These are phyloP conservation scores for Ophion costatus DNA, from an alignment of 2,888 invertebrate genomes.

Conservation along the genomic window DNA sequence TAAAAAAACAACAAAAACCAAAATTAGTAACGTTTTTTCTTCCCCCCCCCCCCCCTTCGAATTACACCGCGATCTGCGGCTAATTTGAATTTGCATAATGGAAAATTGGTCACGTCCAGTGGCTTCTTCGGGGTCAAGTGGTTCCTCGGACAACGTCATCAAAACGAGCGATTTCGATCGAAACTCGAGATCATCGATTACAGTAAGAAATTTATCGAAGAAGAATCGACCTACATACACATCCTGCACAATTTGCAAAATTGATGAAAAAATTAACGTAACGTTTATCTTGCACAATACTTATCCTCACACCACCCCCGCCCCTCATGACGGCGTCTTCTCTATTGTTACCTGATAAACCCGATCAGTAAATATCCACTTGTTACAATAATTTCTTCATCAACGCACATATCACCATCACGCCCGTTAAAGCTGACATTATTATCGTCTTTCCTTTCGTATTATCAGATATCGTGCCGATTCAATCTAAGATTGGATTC, in stretches of 20 bases:
- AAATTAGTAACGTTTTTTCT: neutral
- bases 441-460: neutral
- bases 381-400: neutral
- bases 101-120: neutral
- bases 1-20: conserved; percentile 43
- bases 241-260: neutral
- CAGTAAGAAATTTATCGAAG: neutral
- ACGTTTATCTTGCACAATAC: neutral
- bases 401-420: neutral
- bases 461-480: conserved; percentile 6
- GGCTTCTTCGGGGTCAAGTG: neutral
- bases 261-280: neutral
- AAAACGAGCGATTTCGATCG: neutral
- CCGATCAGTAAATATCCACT: neutral
- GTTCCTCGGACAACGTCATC: neutral
- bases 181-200: neutral
- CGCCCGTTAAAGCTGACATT: neutral
- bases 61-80: neutral
- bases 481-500: neutral
- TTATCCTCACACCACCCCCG: too few species aligned
- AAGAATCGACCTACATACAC: neutral
- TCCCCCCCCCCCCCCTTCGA: too few species aligned
- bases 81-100: conserved; percentile 11
- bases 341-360: neutral
- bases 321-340: neutral